These are phyloP conservation scores for Deilephila porcellus DNA, from an alignment of 2,888 invertebrate species.

Conservation along the genomic window DNA sequence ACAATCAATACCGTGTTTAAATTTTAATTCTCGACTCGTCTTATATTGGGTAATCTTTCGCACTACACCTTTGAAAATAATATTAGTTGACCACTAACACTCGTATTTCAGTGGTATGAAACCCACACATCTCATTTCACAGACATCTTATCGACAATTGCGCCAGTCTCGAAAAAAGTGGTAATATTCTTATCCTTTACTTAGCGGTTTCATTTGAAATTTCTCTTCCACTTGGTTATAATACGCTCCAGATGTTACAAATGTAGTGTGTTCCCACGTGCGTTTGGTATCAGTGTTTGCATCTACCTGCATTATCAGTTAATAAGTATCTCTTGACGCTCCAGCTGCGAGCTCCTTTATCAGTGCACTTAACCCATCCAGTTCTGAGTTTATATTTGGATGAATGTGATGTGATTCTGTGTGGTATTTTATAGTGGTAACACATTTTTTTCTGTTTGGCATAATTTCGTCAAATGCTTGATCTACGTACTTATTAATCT, in stretches of 20 bases:
- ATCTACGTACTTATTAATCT: no score
- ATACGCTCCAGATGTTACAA: slow-evolving; percentile 18
- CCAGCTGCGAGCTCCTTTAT: slow-evolving; percentile 29
- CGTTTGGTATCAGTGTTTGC: slow-evolving; percentile 51
- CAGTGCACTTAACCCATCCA: background rate
- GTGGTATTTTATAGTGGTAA: background rate
- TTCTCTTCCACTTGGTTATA: slow-evolving; percentile 10
- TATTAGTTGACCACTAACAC: no score
- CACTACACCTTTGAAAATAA: no score
- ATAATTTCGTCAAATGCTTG: no score
- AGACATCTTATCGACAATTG: no score
- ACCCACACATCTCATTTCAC: no score
- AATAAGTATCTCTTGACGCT: slow-evolving; percentile 32
- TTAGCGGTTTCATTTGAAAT: background rate
- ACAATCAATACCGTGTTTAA: no score
- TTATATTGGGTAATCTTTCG: no score
- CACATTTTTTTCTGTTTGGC: no score
- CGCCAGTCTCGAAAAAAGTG: background rate
- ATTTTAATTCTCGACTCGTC: no score
- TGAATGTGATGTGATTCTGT: background rate
- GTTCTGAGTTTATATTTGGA: background rate
- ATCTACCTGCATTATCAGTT: slow-evolving; percentile 54
- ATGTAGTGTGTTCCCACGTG: slow-evolving; percentile 51
- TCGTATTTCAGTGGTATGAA: no score
- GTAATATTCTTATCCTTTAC: background rate